Percentiles rank a stretch among this genome's conserved stretches.
phyloP scores from a whole-genome alignment of 2,888 invertebrate species.

The Dusona sp. region DNA sequence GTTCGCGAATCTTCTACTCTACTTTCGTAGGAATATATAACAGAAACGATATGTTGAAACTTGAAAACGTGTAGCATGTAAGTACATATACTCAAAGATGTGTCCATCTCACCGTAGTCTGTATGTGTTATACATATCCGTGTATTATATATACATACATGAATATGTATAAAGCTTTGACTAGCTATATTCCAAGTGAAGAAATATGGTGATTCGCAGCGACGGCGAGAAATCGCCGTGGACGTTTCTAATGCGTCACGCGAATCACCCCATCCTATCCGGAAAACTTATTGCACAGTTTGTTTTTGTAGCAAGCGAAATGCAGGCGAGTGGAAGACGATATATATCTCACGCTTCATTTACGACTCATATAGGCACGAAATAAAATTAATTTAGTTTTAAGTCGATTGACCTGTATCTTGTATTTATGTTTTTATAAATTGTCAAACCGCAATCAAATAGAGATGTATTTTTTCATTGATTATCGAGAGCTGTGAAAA shows the following conservation, averaged over 20 bases:
- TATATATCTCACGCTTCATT: slow-evolving; percentile 7
- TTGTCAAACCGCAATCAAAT: not conserved
- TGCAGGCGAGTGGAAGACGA: not conserved
- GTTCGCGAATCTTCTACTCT: slow-evolving; percentile 46
- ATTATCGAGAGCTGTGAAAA: not conserved
- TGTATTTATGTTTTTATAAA: not conserved
- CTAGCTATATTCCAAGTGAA: slow-evolving; percentile 30
- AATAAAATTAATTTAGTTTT: slow-evolving; percentile 5
- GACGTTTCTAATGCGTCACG: slow-evolving; percentile 61
- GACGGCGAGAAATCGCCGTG: slow-evolving; percentile 62
- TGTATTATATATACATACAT: not conserved
- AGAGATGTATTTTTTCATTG: not conserved
- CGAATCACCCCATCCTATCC: slow-evolving; percentile 48
- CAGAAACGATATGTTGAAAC: not conserved
- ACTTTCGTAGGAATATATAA: slow-evolving; percentile 37
- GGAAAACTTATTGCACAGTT: slow-evolving; percentile 54
- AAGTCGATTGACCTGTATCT: not conserved
- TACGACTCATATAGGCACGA: not conserved
- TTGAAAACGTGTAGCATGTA: slow-evolving; percentile 21
- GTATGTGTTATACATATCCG: not conserved
- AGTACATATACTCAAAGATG: not conserved
- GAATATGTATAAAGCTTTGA: slow-evolving; percentile 19
- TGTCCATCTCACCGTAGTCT: not conserved
- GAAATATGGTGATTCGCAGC: slow-evolving; percentile 60
- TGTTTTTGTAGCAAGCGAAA: slow-evolving; percentile 37